Evolutionary conservation across 2,797 vertebrate species (phyloP), one percentile per base, ranked within the genome.

Genomic region (Alfaro cultratus): DNA sequence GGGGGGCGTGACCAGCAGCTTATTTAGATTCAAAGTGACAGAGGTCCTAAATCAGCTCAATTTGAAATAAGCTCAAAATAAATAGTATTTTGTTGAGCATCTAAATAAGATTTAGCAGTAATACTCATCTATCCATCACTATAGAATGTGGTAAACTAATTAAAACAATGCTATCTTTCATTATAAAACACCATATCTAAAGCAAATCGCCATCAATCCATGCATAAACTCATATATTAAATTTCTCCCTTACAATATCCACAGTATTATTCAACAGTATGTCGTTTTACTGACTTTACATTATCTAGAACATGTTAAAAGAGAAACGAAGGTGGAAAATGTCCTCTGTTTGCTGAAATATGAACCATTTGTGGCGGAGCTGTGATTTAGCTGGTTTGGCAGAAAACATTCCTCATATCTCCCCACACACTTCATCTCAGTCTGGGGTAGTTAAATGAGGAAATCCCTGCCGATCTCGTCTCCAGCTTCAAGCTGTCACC

Each of bases 401-500:
- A 82, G 80, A 87, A 85, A 75, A 76, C 26, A 79, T 87, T 76
- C 78, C 77, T 90, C 81, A 75, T 43, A 57, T 74, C 77, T 77
- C 74, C 72, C 79, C 75, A 57, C 74, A 12, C 75, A 79, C 83
- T 88, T 85, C 36, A 79, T 84, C 86, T 82, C 79, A 86, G 80
- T 23, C 43, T 68, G 77, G 73, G 77, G 39, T 79, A 81, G 83
- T 88, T 92, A 87, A 91, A 90, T 45, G 80, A 80, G 67, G 36
- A 80, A 47, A 83, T 80, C 73, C 36, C 51, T 26, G 62, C 43
- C 79, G 6, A 80, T 87, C 90, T 83, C 16, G 82, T 90, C 85
- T 83, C 76, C 79, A 82, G 85, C 83, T 76, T 88, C 62, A 51
- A 76, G 78, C 82, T 81, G 91, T 89, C 91, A 86, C 82, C 78